Conservation (phyloP, 2,888 invertebrate species). For the Ichneumon xanthorius region DNA sequence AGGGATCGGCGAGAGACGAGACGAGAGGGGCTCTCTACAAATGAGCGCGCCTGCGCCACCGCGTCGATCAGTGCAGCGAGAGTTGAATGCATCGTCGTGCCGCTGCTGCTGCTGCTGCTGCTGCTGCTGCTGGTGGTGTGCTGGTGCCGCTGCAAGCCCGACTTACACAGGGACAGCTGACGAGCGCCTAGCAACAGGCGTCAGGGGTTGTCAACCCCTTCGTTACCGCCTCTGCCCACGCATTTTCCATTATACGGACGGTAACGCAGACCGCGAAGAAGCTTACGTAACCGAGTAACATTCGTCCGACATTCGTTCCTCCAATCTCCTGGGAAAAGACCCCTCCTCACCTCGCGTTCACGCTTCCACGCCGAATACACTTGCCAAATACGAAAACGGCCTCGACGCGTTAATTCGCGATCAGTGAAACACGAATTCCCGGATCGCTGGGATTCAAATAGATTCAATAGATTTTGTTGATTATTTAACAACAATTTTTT, state of each 20-base stretch:
- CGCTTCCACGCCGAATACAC: background rate
- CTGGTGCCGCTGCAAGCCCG: constrained; percentile 48
- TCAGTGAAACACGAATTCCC: background rate
- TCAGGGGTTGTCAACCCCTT: constrained; percentile 79
- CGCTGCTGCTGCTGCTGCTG: constrained; percentile 2
- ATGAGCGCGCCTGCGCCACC: constrained; percentile 66
- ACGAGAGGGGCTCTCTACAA: constrained; percentile 45
- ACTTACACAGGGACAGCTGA: constrained; percentile 72
- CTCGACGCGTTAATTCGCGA: background rate
- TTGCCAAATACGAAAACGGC: background rate
- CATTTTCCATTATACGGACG: constrained; percentile 39
- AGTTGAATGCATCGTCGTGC: constrained; percentile 50
- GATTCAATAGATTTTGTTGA: too few species aligned
- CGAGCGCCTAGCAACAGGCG: constrained; percentile 81
- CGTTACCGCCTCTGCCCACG: constrained; percentile 29
- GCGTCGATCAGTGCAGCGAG: constrained; percentile 64
- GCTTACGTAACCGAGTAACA: background rate
- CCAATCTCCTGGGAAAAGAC: background rate
- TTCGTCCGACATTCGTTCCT: background rate
- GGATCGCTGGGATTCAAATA: too few species aligned
- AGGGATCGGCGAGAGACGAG: constrained; percentile 17
- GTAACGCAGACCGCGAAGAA: background rate
- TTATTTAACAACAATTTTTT: too few species aligned
- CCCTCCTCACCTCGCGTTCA: too few species aligned
- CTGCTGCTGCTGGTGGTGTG: constrained; percentile 20